phyloP scores from a whole-genome alignment of 2,888 invertebrate species.

The Villa cingulata region DNA sequence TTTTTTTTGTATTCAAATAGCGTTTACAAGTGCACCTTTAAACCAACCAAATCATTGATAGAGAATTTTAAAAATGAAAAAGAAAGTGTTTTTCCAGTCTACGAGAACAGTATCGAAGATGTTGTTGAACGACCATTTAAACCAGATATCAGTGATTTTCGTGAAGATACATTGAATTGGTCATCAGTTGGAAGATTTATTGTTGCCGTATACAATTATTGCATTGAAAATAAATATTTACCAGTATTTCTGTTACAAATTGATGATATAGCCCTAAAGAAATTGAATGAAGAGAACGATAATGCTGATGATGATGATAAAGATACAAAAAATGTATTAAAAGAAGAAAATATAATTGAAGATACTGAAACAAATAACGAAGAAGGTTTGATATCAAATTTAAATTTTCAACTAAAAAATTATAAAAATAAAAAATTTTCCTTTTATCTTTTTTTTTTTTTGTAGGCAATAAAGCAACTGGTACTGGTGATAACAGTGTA shows the following conservation, averaged over 20 bases:
- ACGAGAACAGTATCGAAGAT: constrained; percentile 10
- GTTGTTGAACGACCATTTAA: constrained; percentile 12
- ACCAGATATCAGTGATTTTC: constrained; percentile 18
- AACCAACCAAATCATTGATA: neutral
- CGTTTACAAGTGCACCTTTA: neutral
- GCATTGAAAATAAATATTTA: constrained; percentile 37
- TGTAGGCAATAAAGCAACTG: constrained; percentile 30
- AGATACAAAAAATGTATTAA: neutral
- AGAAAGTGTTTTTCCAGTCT: constrained; percentile 18
- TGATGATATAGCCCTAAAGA: constrained; percentile 21
- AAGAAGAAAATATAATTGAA: constrained; percentile 1
- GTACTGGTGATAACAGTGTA: constrained; percentile 9
- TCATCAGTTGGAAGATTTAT: constrained; percentile 50
- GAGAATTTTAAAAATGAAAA: constrained; percentile 1
- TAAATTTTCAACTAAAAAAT: neutral
- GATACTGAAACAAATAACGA: constrained; percentile 19
- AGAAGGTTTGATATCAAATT: neutral
- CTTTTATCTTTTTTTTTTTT: constrained; percentile 13
- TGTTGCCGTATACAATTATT: constrained; percentile 48
- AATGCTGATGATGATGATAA: constrained; percentile 6
- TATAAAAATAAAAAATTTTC: neutral
- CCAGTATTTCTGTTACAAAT: constrained; percentile 37
- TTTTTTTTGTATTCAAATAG: neutral
- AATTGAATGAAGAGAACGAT: constrained; percentile 7
- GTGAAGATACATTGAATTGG: constrained; percentile 45